These are phyloP conservation scores for Capra hircus DNA, from an alignment of 2,113 vertebrate species.

Conservation along the genomic window DNA sequence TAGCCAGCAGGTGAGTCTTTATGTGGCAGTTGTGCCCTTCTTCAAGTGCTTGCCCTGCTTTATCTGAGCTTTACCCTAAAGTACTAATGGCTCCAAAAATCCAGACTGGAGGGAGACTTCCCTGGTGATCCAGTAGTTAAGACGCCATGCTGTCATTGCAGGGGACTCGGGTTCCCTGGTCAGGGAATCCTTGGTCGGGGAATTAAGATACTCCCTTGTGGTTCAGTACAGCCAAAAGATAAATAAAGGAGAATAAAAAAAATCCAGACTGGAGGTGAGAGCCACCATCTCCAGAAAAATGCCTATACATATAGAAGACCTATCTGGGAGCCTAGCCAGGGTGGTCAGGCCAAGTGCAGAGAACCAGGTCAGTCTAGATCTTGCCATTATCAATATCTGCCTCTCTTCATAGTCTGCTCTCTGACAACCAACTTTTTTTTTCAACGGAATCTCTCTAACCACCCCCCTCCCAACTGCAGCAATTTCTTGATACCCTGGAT, in stretches of 20 bases:
- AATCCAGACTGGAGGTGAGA: background rate
- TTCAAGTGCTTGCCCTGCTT: background rate
- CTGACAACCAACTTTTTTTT: background rate
- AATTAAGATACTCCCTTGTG: background rate
- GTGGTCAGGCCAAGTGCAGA: background rate
- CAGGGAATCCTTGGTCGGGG: background rate
- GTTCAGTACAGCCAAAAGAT: background rate
- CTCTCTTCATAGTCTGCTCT: background rate
- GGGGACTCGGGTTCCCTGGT: background rate
- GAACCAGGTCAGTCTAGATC: background rate
- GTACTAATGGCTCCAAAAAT: background rate
- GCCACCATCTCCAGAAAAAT: background rate
- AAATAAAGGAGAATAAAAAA: background rate
- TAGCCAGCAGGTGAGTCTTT: background rate
- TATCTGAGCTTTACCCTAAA: background rate
- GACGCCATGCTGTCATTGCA: background rate
- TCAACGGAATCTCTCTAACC: background rate
- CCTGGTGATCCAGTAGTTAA: background rate
- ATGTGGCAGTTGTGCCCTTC: accelerated
- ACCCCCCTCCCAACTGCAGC: background rate
- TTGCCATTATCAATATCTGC: background rate
- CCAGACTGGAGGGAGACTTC: background rate
- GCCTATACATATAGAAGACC: background rate
- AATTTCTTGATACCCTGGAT: background rate
- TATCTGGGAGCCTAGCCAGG: background rate